Conservation (phyloP, 2,888 invertebrate species). For the Timema cristinae region DNA sequence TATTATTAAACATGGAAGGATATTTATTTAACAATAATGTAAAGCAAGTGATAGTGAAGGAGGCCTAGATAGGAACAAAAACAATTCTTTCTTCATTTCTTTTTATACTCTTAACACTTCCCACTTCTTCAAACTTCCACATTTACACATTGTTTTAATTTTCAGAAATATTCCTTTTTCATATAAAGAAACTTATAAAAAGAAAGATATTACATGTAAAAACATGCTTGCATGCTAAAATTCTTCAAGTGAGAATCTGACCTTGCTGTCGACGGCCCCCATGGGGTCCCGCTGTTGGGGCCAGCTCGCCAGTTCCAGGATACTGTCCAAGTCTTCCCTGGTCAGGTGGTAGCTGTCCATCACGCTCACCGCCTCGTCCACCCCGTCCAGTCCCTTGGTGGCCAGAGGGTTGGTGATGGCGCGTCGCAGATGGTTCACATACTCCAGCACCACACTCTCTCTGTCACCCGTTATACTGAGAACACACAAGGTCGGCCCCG, state of each 20-base stretch:
- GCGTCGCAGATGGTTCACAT: constrained; percentile 72
- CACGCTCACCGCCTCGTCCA: constrained; percentile 63
- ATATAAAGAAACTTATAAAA: no score
- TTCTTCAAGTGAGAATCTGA: constrained; percentile 34
- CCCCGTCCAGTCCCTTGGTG: constrained; percentile 65
- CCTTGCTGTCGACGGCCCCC: constrained; percentile 70
- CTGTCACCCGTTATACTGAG: constrained; percentile 70
- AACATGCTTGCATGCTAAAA: background rate
- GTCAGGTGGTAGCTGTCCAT: constrained; percentile 82
- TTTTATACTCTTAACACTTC: no score
- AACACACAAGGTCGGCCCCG: constrained; percentile 38
- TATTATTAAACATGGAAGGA: background rate
- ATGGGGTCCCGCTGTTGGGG: constrained; percentile 72
- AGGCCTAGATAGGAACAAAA: background rate
- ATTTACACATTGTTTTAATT: no score
- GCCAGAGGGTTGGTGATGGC: constrained; percentile 73
- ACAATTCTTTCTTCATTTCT: no score
- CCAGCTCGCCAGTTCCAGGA: constrained; percentile 84
- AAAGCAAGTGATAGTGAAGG: constrained; percentile 2
- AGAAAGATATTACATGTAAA: background rate
- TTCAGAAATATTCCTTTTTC: no score
- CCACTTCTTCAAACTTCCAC: no score
- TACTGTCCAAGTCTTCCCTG: constrained; percentile 86
- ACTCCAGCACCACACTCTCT: constrained; percentile 81
- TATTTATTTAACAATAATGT: background rate